A percentile compares a stretch with the other conserved stretches of the same genome.
These are phyloP conservation scores for Eilema sororculum DNA, from an alignment of 2,888 invertebrate genomes.

Conservation along the genomic window DNA sequence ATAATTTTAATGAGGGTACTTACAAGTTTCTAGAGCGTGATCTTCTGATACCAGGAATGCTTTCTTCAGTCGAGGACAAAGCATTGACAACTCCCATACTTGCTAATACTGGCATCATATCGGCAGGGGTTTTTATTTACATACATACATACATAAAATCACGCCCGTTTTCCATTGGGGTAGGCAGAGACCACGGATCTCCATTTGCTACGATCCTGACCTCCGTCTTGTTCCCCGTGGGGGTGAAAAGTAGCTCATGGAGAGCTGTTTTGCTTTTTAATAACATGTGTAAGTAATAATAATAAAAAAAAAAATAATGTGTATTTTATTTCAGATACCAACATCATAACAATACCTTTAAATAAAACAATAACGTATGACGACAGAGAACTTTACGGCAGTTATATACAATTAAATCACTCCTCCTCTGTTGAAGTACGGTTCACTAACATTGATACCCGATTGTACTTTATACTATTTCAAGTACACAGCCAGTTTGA, in stretches of 20 bases:
- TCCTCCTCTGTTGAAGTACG: conserved; percentile 68
- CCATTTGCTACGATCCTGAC: too few species aligned
- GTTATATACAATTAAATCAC: conserved; percentile 59
- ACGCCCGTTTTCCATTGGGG: too few species aligned
- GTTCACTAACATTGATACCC: conserved; percentile 75
- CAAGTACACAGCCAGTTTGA: conserved; percentile 89
- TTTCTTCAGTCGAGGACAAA: background rate
- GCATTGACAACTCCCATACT: background rate
- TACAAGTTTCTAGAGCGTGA: too few species aligned
- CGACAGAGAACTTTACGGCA: conserved; percentile 70
- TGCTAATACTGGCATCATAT: background rate
- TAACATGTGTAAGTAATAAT: too few species aligned
- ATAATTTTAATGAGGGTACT: too few species aligned
- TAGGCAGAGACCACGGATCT: too few species aligned
- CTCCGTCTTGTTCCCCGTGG: too few species aligned
- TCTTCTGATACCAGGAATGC: too few species aligned
- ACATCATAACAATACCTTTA: conserved; percentile 65
- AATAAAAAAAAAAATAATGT: too few species aligned
- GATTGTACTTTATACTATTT: conserved; percentile 86
- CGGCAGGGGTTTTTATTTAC: background rate
- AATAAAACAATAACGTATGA: conserved; percentile 60
- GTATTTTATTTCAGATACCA: conserved; percentile 71
- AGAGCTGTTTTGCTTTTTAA: too few species aligned
- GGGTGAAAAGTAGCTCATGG: too few species aligned
- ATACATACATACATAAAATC: too few species aligned